phyloP scores from a whole-genome alignment of 2,113 vertebrate species.

The Rutilus rutilus region DNA sequence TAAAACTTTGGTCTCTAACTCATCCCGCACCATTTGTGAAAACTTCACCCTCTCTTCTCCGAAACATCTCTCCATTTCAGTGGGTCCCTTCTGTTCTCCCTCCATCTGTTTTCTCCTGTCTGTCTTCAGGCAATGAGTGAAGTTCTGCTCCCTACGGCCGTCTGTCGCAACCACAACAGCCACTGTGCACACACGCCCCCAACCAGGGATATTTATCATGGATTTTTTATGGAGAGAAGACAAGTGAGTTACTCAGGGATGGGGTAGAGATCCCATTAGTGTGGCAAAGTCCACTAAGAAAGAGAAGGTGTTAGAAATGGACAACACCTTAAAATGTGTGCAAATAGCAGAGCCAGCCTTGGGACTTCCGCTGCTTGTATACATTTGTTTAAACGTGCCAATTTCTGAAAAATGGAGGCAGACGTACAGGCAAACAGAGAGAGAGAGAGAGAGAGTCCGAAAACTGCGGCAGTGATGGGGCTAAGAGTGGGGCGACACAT shows the following conservation, averaged over 20 bases:
- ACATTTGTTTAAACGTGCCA: constrained; percentile 85
- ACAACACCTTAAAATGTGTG: constrained; percentile 30
- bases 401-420: constrained; percentile 89
- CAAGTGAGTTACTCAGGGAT: not conserved
- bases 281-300: not conserved
- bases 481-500: constrained; percentile 50
- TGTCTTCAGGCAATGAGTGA: constrained; percentile 62
- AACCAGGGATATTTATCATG: not conserved
- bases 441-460: constrained; percentile 69
- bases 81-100: not conserved
- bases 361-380: constrained; percentile 59
- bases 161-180: constrained; percentile 40
- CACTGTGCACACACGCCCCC: constrained; percentile 23
- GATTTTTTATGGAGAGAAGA: constrained; percentile 21
- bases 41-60: constrained; percentile 19
- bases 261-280: not conserved
- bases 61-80: constrained; percentile 10
- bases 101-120: constrained; percentile 67
- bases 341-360: constrained; percentile 49
- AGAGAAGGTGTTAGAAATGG: not conserved
- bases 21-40: not conserved
- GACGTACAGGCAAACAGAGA: constrained; percentile 73
- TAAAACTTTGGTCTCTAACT: not conserved
- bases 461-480: constrained; percentile 67
- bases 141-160: constrained; percentile 37